Conservation (phyloP, 1,140 invertebrate species). For the Sesamia nonagrioides region DNA sequence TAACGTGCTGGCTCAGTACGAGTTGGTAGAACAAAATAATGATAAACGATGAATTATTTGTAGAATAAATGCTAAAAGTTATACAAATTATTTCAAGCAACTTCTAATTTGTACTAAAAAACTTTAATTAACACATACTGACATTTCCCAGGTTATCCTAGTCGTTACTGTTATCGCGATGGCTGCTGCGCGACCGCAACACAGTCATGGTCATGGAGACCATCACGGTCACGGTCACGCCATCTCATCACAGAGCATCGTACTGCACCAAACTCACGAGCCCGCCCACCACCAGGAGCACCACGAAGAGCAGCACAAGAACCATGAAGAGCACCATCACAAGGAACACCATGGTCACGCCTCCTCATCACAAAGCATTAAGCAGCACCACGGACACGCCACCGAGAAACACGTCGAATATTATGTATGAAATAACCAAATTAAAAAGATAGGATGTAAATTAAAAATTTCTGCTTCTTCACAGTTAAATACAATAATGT, state of each 20-base stretch:
- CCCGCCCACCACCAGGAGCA: background rate
- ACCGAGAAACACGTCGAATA: conserved; percentile 48
- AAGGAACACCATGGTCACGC: conserved; percentile 24
- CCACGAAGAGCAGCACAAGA: background rate
- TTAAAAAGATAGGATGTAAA: too few relatives aligned
- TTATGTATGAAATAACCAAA: conserved; percentile 18
- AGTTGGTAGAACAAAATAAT: too few relatives aligned
- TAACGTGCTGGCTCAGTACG: too few relatives aligned
- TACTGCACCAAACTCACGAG: too few relatives aligned
- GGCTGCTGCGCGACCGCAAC: conserved; percentile 15
- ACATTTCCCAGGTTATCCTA: background rate
- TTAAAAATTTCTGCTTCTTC: background rate
- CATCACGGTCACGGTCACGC: conserved; percentile 29
- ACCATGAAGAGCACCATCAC: conserved; percentile 1
- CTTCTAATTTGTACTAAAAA: too few relatives aligned
- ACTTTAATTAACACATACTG: background rate
- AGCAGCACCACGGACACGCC: conserved; percentile 53
- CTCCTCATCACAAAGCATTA: conserved; percentile 37
- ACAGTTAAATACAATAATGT: background rate
- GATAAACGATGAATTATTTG: too few relatives aligned
- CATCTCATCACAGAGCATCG: too few relatives aligned
- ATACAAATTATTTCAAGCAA: too few relatives aligned
- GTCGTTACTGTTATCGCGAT: conserved; percentile 62
- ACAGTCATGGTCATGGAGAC: background rate
- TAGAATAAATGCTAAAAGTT: too few relatives aligned